Base-by-base conservation (phyloP, 2,113 vertebrate genomes). In the Mugil cephalus region DNA sequence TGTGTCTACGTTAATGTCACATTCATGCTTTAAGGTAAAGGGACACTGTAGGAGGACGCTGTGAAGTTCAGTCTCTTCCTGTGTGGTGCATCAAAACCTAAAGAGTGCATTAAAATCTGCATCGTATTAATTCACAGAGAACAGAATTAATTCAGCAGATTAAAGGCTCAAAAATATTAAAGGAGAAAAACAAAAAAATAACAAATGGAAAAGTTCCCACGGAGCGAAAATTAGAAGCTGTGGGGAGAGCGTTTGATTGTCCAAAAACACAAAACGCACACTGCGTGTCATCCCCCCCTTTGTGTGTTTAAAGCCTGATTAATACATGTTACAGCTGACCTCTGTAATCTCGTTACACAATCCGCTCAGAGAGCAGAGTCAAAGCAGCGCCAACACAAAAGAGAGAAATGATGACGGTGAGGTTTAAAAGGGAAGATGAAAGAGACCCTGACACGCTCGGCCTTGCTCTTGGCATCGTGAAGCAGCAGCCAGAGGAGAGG, bases 251-350 rank as follows among this genome's bases (percentile, higher is more conserved):
- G n/a, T n/a, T n/a, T n/a, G n/a, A n/a, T n/a, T n/a, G n/a, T 39
- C 19, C 56, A 34, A 30, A 55, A 50, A 64, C 35, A 52, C 36
- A 75, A 24, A 60, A 53, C 55, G 45, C 38, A 61, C 42, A 47
- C 13, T 12, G 34, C 43, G 18, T 4, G 42, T 61, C 54, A 2
- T 59, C 61, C 65, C 63, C 65, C 63, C 65, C 52, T 68, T 52
- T 36, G 42, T 30, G 24, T 30, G 24, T 30, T 30, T 62, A 69
- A 76, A 79, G 34, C 75, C 84, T 87, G 80, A 87, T 83, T 75
- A 77, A 81, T 64, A 67, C 64, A 78, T 84, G 84, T 78, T 74
- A 68, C 77, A 80, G 74, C 65, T 80, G 74, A 78, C 74, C 77
- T 59, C 66, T 64, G 13, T 84, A 79, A 85, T 74, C 74, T 74